Conservation (phyloP, 2,113 vertebrate genomes). For the Vidua chalybeata region DNA sequence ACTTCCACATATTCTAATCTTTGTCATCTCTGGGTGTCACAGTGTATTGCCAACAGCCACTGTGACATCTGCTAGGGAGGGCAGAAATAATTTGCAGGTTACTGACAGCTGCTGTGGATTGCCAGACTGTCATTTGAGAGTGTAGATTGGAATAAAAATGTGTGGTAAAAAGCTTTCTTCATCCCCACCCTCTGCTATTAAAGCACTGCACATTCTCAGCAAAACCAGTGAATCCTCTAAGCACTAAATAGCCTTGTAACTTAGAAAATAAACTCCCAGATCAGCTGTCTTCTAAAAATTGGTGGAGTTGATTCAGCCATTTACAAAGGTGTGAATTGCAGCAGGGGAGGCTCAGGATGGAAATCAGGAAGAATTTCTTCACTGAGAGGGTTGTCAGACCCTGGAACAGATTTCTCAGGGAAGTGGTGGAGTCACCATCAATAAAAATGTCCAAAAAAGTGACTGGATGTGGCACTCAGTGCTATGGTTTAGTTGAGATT, state of each 20-base stretch:
- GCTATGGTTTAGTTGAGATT: background rate
- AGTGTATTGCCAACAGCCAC: background rate
- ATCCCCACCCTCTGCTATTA: background rate
- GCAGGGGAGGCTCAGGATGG: background rate
- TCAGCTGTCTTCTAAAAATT: conserved; percentile 10
- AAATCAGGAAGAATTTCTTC: background rate
- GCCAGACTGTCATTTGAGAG: conserved; percentile 19
- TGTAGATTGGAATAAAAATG: background rate
- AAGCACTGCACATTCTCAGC: background rate
- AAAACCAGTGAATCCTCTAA: conserved; percentile 34
- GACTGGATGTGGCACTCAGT: background rate
- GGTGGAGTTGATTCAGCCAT: background rate
- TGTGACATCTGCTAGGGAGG: conserved; percentile 50
- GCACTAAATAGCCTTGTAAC: conserved; percentile 23
- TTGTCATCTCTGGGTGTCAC: conserved; percentile 4
- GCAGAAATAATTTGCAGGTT: conserved; percentile 44
- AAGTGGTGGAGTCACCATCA: background rate
- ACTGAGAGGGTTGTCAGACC: background rate
- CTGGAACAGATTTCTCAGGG: background rate
- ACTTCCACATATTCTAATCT: conserved; percentile 30
- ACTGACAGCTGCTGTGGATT: conserved; percentile 13
- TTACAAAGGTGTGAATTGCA: background rate
- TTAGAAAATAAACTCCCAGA: conserved; percentile 34
- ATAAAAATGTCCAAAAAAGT: background rate
- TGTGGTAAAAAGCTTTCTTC: background rate